Evolutionary conservation across 1,140 invertebrate species (phyloP).

Genomic region (Dendroctonus valens): DNA sequence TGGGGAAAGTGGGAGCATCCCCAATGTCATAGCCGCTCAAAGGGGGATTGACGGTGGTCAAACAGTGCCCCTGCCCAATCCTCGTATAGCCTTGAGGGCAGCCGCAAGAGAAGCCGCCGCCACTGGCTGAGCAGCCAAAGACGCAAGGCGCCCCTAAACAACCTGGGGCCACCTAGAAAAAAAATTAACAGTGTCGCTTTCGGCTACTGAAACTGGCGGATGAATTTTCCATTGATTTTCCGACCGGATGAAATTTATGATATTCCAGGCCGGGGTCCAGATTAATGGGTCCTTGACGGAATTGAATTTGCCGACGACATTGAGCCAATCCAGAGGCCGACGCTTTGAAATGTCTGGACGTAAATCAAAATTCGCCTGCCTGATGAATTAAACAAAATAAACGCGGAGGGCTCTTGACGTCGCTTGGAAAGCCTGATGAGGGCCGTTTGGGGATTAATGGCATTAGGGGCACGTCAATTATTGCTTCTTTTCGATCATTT

Average conservation of each 20-base stretch:
- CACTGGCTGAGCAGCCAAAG: conserved; percentile 72
- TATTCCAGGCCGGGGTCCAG: conserved; percentile 6
- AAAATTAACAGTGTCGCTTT: conserved; percentile 3
- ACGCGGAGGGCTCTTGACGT: neutral
- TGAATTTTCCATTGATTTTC: neutral
- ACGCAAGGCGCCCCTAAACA: conserved; percentile 71
- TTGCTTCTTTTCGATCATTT: no score
- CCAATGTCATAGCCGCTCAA: conserved; percentile 61
- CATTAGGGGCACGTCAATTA: no score
- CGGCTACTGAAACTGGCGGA: neutral
- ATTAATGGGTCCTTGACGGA: conserved; percentile 18
- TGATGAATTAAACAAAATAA: conserved; percentile 6
- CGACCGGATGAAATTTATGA: conserved; percentile 13
- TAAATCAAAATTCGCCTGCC: conserved; percentile 2
- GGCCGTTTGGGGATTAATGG: no score
- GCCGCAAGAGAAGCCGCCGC: conserved; percentile 68
- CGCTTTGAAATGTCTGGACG: conserved; percentile 13
- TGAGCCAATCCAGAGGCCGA: conserved; percentile 10
- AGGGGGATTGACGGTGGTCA: conserved; percentile 70
- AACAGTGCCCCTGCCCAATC: conserved; percentile 69
- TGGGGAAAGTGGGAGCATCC: conserved; percentile 66
- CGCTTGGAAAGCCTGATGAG: no score
- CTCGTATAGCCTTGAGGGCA: conserved; percentile 78
- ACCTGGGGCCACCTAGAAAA: conserved; percentile 61
- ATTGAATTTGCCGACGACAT: conserved; percentile 22